These are phyloP conservation scores for Euthynnus affinis DNA, from an alignment of 2,797 vertebrate species.

Conservation along the genomic window DNA sequence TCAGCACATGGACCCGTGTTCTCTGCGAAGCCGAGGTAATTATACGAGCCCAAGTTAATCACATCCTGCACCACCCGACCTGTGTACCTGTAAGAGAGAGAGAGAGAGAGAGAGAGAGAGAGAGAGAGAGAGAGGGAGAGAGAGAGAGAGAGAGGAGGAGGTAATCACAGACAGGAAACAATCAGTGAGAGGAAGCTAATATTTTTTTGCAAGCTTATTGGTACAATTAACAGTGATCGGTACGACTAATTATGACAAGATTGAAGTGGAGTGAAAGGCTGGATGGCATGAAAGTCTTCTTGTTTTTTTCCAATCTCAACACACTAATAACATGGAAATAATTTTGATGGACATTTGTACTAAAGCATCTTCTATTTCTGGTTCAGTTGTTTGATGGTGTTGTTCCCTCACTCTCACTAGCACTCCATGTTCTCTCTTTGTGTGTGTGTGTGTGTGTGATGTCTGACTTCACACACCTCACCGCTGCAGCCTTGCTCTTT, in stretches of 20 bases:
- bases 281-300: background rate
- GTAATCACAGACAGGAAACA: constrained; percentile 25
- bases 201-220: constrained; percentile 18
- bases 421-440: background rate
- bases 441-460: background rate
- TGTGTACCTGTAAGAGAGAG: constrained; percentile 86
- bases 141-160: background rate
- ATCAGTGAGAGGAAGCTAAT: constrained; percentile 14
- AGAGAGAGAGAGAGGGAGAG: no score
- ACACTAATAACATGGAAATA: background rate
- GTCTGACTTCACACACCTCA: constrained; percentile 18
- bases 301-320: background rate
- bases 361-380: background rate
- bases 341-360: no score
- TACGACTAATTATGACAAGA: constrained; percentile 12
- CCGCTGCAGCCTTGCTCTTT: background rate
- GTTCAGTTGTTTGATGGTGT: background rate
- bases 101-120: no score
- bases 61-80: constrained; percentile 90
- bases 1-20: constrained; percentile 89
- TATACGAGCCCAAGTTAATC: constrained; percentile 98
- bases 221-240: constrained; percentile 8
- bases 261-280: background rate
- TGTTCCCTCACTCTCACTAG: background rate
- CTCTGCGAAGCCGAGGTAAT: constrained; percentile 96